Evolutionary conservation across 2,888 invertebrate species (phyloP).

Genomic region (Spialia ferax): DNA sequence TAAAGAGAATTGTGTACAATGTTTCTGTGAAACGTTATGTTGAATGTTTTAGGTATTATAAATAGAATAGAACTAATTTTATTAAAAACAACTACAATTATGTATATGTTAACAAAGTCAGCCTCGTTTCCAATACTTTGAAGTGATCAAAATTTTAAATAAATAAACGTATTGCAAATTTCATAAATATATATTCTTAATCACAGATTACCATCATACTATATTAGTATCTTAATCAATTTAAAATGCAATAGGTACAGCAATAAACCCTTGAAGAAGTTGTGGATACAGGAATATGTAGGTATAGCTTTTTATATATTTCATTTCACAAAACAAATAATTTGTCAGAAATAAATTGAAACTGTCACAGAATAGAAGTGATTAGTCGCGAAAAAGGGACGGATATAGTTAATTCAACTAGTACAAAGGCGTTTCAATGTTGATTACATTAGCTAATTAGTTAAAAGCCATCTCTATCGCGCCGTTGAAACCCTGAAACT

Average conservation of each 20-base stretch:
- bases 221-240: background rate
- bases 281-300: background rate
- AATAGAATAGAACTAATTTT: too few species aligned
- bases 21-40: too few species aligned
- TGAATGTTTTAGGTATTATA: too few species aligned
- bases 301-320: background rate
- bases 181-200: too few species aligned
- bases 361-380: background rate
- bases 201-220: background rate
- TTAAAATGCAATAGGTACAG: background rate
- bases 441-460: constrained; percentile 37
- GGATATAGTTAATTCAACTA: constrained; percentile 14
- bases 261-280: background rate
- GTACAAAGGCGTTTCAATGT: constrained; percentile 25
- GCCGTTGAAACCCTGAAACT: constrained; percentile 29
- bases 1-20: background rate
- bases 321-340: background rate
- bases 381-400: constrained; percentile 7
- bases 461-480: constrained; percentile 34
- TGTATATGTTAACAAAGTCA: too few species aligned
- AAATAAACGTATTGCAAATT: too few species aligned
- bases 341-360: background rate
- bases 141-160: background rate
- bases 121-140: background rate
- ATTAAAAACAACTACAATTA: too few species aligned